Evolutionary conservation across 1,140 invertebrate species (phyloP).

Genomic region (Ctenoplectra terminalis): DNA sequence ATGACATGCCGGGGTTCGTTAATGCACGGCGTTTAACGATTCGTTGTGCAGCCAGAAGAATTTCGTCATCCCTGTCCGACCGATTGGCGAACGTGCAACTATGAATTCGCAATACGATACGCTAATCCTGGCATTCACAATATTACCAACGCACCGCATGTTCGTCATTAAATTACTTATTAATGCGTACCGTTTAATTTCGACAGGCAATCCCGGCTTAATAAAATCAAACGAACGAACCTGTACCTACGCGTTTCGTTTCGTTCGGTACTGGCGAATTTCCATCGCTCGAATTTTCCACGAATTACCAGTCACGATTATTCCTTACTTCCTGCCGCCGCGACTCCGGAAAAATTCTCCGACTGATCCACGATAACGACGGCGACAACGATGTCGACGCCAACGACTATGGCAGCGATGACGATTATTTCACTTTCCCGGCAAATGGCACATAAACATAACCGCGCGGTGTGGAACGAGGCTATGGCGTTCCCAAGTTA

Average conservation of each 20-base stretch:
- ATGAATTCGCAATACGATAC: slow-evolving; percentile 9
- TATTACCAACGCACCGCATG: slow-evolving; percentile 16
- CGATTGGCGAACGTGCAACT: too few relatives aligned
- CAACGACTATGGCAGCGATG: too few relatives aligned
- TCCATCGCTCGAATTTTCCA: slow-evolving; percentile 6
- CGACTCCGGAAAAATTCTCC: slow-evolving; percentile 8
- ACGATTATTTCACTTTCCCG: slow-evolving; percentile 70
- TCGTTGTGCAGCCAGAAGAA: slow-evolving; percentile 3
- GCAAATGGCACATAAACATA: slow-evolving; percentile 70
- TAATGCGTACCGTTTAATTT: slow-evolving; percentile 36
- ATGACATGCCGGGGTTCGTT: neutral
- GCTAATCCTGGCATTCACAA: slow-evolving; percentile 22
- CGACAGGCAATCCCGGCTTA: neutral
- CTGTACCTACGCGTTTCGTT: too few relatives aligned
- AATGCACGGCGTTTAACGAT: slow-evolving; percentile 33
- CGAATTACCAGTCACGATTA: slow-evolving; percentile 25
- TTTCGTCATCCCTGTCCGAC: neutral
- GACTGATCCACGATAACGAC: slow-evolving; percentile 39
- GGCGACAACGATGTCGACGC: slow-evolving; percentile 14
- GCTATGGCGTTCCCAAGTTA: slow-evolving; percentile 58
- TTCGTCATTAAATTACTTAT: slow-evolving; percentile 47
- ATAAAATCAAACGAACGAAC: neutral
- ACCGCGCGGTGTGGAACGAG: slow-evolving; percentile 43
- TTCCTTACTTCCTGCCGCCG: neutral
- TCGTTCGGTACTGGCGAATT: neutral